These are phyloP conservation scores for Nasonia oneida DNA, from an alignment of 2,888 invertebrate genomes.

Conservation along the genomic window DNA sequence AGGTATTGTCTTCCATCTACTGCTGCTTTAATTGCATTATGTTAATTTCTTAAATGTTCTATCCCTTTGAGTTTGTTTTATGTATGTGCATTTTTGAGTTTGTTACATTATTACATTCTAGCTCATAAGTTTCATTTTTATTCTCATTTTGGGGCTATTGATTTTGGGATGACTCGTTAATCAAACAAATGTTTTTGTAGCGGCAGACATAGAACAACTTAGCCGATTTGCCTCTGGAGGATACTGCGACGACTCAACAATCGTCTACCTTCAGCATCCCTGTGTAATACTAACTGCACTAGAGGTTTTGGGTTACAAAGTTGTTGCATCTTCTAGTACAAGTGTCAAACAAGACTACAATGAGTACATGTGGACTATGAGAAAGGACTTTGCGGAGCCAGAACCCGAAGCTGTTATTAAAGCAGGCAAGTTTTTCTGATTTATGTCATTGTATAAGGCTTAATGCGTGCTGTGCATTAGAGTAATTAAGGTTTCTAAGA, in stretches of 20 bases:
- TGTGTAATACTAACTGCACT: slow-evolving; percentile 92
- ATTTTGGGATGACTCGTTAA: slow-evolving; percentile 13
- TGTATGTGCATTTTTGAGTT: slow-evolving; percentile 41
- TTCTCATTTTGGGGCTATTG: background rate
- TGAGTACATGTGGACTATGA: slow-evolving; percentile 97
- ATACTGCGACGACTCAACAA: slow-evolving; percentile 91
- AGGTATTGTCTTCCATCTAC: slow-evolving; percentile 80
- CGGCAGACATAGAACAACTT: slow-evolving; percentile 90
- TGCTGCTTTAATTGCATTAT: slow-evolving; percentile 35
- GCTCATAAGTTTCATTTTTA: slow-evolving; percentile 20
- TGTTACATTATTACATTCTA: slow-evolving; percentile 20
- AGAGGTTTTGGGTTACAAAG: slow-evolving; percentile 93
- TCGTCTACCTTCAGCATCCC: slow-evolving; percentile 92
- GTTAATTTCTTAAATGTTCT: slow-evolving; percentile 27
- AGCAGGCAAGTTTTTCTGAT: slow-evolving; percentile 69
- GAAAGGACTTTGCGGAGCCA: slow-evolving; percentile 91
- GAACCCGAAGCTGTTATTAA: slow-evolving; percentile 82
- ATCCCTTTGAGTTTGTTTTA: slow-evolving; percentile 28
- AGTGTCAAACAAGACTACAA: slow-evolving; percentile 93
- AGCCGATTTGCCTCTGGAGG: slow-evolving; percentile 91
- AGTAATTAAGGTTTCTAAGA: slow-evolving; percentile 24
- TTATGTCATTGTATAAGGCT: slow-evolving; percentile 6
- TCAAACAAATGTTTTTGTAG: slow-evolving; percentile 77
- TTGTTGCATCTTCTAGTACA: slow-evolving; percentile 92
- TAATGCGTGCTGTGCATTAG: background rate